Evolutionary conservation across 2,797 vertebrate species (phyloP), one percentile per base, ranked within the genome.

Genomic region (Momotus momota): DNA sequence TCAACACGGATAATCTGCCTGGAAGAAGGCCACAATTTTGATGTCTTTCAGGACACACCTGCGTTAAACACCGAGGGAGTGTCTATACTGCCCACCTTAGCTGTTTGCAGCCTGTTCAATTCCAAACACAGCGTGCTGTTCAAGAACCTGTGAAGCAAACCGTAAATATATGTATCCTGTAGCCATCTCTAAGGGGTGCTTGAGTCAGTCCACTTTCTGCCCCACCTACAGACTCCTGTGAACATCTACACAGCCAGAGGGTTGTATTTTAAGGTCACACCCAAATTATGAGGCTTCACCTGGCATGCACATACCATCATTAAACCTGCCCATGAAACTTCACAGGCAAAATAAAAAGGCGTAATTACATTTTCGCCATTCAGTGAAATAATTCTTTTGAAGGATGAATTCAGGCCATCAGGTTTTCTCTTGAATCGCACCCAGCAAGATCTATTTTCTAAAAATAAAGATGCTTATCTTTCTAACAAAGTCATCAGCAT

Each of bases 201-300:
- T 94, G 78, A 96, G 86, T 94, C 92, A 94, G 92, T 78, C 92
- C 91, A 96, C 84, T 91, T 81, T 95, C 84, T 92, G 94, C 94
- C 88, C 87, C 94, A 91, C 94, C 96, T 86, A 87, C 71, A 95
- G 62, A 82, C 72, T 95, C 87, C 92, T 96, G 41, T 83, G 84
- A 96, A 92, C 72, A 85, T 74, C 94, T 72, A 71, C 61, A 92
- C 94, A 94, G 95, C 96, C 96, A 96, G 95, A 97, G 96, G 96
- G 86, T 33, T 97, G 69, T 96, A 83, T 95, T 97, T 96, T 96
- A 91, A 95, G 91, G 94, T 96, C 94, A 97, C 94, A 92, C 96
- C 96, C 94, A 96, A 94, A 96, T 93, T 92, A 87, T 72, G 84
- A 96, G 81, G 89, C 94, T 85, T 95, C 75, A 95, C 69, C 75